Evolutionary conservation across 2,113 vertebrate species (phyloP).

Genomic region (Albula glossodonta): DNA sequence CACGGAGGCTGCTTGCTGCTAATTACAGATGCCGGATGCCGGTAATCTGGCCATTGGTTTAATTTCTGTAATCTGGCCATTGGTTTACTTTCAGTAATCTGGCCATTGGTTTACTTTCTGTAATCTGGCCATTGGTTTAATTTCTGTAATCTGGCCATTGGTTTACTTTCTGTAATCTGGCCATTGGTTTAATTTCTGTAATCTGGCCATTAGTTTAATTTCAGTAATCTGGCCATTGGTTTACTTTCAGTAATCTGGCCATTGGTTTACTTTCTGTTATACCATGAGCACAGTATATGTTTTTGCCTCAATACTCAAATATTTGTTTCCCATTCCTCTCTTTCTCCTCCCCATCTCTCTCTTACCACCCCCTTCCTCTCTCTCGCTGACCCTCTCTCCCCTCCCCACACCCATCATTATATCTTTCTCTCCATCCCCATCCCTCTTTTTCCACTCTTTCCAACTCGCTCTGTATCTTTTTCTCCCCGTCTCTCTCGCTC

Average conservation of each 20-base stretch:
- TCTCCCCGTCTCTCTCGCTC: neutral
- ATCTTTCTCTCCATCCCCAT: neutral
- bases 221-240: neutral
- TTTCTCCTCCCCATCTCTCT: neutral
- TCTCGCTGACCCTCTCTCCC: slow-evolving; percentile 6
- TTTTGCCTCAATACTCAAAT: neutral
- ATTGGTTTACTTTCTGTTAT: neutral
- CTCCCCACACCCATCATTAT: no score
- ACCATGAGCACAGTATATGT: neutral
- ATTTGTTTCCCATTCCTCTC: neutral
- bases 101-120: no score
- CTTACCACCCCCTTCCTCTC: neutral
- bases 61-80: neutral
- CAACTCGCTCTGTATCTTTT: slow-evolving; percentile 12
- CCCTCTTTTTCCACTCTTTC: neutral
- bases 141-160: no score
- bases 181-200: no score
- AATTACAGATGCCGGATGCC: neutral
- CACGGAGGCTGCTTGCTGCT: neutral
- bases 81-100: no score
- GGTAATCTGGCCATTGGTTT: neutral
- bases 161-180: no score
- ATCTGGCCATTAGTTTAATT: no score
- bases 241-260: no score
- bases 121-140: no score